phyloP scores from a whole-genome alignment of 2,113 vertebrate species.

The Festucalex cinctus region DNA sequence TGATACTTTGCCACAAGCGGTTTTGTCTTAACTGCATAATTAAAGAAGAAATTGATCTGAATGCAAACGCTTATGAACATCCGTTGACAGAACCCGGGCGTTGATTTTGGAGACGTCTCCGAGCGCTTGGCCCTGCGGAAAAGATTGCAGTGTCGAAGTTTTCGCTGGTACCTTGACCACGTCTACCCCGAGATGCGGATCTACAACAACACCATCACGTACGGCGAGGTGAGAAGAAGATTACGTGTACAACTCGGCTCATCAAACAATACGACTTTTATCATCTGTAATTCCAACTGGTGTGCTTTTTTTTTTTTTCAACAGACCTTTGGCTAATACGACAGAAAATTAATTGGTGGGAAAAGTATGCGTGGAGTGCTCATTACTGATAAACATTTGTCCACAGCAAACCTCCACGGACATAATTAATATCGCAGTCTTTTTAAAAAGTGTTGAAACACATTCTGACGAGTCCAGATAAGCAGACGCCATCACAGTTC shows the following conservation, averaged over 20 bases:
- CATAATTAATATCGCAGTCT: background rate
- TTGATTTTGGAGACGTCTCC: slow-evolving; percentile 95
- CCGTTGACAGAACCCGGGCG: slow-evolving; percentile 84
- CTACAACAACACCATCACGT: slow-evolving; percentile 96
- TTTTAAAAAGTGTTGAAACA: slow-evolving; percentile 5
- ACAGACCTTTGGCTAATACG: slow-evolving; percentile 15
- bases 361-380: slow-evolving; percentile 11
- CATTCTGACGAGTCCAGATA: background rate
- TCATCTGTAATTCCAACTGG: slow-evolving; percentile 11
- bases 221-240: slow-evolving; percentile 85
- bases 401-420: background rate
- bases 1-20: too few relatives aligned
- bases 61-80: slow-evolving; percentile 9
- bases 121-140: slow-evolving; percentile 88
- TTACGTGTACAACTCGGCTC: background rate
- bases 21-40: too few relatives aligned
- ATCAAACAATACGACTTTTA: background rate
- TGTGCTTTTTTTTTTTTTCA: slow-evolving; percentile 5
- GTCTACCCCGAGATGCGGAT: slow-evolving; percentile 97
- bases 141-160: slow-evolving; percentile 88
- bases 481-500: background rate
- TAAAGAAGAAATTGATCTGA: too few relatives aligned
- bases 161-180: slow-evolving; percentile 96
- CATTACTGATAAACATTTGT: background rate
- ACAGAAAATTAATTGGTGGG: slow-evolving; percentile 2